phyloP scores from a whole-genome alignment of 2,797 vertebrate species.

The Chelidonichthys spinosus region DNA sequence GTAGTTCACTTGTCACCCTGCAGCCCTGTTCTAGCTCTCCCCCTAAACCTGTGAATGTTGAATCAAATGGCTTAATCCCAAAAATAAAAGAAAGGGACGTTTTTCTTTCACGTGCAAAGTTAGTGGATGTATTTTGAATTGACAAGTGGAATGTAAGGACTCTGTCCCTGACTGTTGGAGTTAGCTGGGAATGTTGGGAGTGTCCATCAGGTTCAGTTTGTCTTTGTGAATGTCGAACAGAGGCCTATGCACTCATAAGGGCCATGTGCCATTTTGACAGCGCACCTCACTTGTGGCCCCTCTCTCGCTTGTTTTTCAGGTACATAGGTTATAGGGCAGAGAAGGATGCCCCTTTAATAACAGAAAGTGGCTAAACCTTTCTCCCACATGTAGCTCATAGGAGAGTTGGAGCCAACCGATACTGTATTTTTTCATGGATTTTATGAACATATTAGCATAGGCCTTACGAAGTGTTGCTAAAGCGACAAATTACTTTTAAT shows the following conservation, averaged over 20 bases:
- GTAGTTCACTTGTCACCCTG: slow-evolving; percentile 38
- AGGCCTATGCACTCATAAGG: slow-evolving; percentile 75
- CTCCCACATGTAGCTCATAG: slow-evolving; percentile 69
- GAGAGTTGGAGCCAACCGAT: slow-evolving; percentile 63
- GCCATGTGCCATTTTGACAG: slow-evolving; percentile 61
- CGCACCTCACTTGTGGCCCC: slow-evolving; percentile 62
- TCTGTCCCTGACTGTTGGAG: slow-evolving; percentile 63
- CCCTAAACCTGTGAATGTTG: slow-evolving; percentile 75
- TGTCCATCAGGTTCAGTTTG: slow-evolving; percentile 57
- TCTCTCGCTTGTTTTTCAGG: slow-evolving; percentile 60
- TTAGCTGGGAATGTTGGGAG: slow-evolving; percentile 43
- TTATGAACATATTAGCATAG: slow-evolving; percentile 68
- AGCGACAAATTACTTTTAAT: slow-evolving; percentile 66
- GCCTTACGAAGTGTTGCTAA: slow-evolving; percentile 69
- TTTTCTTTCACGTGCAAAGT: slow-evolving; percentile 55
- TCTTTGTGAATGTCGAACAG: slow-evolving; percentile 72
- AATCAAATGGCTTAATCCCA: slow-evolving; percentile 75
- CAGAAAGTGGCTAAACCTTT: slow-evolving; percentile 34
- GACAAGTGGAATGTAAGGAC: slow-evolving; percentile 84
- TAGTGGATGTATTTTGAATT: slow-evolving; percentile 77
- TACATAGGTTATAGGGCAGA: slow-evolving; percentile 46
- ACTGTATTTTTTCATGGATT: slow-evolving; percentile 79
- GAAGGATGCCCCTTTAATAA: slow-evolving; percentile 38
- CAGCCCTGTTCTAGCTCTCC: slow-evolving; percentile 45
- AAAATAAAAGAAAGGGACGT: slow-evolving; percentile 70